A percentile compares a stretch with the other conserved stretches of the same genome.
Evolutionary conservation across 2,888 invertebrate genomes (phyloP).

Genomic region (Criorhina ranunculi): DNA sequence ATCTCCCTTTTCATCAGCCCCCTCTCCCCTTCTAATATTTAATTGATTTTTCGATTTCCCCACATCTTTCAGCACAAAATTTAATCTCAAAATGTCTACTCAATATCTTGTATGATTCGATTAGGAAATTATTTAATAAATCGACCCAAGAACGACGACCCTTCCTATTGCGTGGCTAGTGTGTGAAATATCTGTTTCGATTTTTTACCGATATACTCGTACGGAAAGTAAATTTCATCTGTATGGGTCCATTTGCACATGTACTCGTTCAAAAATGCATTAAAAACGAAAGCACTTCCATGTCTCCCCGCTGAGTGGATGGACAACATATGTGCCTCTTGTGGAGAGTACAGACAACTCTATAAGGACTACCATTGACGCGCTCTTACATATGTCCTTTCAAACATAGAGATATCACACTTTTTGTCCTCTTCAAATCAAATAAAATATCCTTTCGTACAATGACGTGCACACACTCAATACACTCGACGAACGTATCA

Average conservation of each 20-base stretch:
- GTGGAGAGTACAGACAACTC: slow-evolving; percentile 46
- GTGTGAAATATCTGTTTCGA: slow-evolving; percentile 36
- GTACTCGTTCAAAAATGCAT: slow-evolving; percentile 51
- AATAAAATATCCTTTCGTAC: slow-evolving; percentile 69
- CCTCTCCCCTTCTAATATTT: no score
- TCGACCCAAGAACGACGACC: neutral
- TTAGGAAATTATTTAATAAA: slow-evolving; percentile 67
- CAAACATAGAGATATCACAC: slow-evolving; percentile 61
- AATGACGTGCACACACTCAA: slow-evolving; percentile 60
- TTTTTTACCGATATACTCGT: slow-evolving; percentile 9
- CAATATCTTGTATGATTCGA: slow-evolving; percentile 47
- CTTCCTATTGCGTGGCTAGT: neutral
- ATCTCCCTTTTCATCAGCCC: no score
- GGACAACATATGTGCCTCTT: slow-evolving; percentile 68
- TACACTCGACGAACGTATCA: slow-evolving; percentile 66
- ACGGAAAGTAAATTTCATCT: neutral
- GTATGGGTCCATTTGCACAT: neutral
- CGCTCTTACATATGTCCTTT: slow-evolving; percentile 70
- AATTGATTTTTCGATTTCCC: no score
- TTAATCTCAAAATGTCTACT: slow-evolving; percentile 57
- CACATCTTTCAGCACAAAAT: slow-evolving; percentile 28
- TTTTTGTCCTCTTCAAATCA: slow-evolving; percentile 69
- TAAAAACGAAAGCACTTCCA: slow-evolving; percentile 54
- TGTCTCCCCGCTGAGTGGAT: slow-evolving; percentile 59
- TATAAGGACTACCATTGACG: slow-evolving; percentile 65